Evolutionary conservation across 1,140 invertebrate genomes (phyloP).

Genomic region (Drosophila carrolli): DNA sequence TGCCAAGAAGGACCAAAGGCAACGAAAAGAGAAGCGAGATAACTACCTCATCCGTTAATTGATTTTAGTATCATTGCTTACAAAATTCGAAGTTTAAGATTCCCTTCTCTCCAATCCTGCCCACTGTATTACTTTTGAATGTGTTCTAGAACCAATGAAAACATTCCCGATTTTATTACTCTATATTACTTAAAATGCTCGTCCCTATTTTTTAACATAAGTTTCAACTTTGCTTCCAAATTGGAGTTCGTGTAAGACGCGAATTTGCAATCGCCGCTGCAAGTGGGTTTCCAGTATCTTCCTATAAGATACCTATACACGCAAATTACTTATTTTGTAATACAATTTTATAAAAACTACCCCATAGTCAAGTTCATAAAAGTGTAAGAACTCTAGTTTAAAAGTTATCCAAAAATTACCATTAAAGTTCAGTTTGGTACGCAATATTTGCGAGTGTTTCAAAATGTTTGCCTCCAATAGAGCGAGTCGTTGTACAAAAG

Average conservation of each 20-base stretch:
- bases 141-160: slow-evolving; percentile 12
- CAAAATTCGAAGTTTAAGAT: slow-evolving; percentile 19
- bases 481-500: too few relatives aligned
- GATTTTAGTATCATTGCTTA: slow-evolving; percentile 8
- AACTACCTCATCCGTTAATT: slow-evolving; percentile 14
- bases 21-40: background rate
- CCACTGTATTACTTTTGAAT: slow-evolving; percentile 11
- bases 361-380: background rate
- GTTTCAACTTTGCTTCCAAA: slow-evolving; percentile 5
- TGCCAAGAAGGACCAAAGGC: background rate
- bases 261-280: slow-evolving; percentile 2
- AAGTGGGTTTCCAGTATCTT: slow-evolving; percentile 32
- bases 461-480: background rate
- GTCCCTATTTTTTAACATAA: slow-evolving; percentile 1
- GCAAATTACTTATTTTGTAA: slow-evolving; percentile 35
- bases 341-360: slow-evolving; percentile 12
- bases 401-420: slow-evolving; percentile 1
- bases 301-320: slow-evolving; percentile 13
- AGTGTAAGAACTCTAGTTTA: slow-evolving; percentile 11
- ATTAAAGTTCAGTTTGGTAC: slow-evolving; percentile 3
- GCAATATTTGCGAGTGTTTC: background rate
- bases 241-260: slow-evolving; percentile 16
- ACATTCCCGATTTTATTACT: slow-evolving; percentile 35
- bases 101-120: background rate
- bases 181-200: slow-evolving; percentile 1